phyloP scores from a whole-genome alignment of 2,113 vertebrate genomes.

The Falcunculus frontatus region DNA sequence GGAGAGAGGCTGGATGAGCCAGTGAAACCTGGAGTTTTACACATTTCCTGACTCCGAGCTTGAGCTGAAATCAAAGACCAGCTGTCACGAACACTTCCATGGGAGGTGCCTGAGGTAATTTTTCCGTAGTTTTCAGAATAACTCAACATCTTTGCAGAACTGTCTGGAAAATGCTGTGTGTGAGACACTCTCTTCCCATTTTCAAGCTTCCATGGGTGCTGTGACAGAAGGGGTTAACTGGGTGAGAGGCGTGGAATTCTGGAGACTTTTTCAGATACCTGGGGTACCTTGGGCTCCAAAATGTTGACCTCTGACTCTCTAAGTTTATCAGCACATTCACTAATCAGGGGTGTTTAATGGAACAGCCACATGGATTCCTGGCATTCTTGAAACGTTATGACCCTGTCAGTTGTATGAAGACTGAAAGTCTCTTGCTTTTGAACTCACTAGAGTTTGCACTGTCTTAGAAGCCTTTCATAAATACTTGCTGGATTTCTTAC shows the following conservation, averaged over 20 bases:
- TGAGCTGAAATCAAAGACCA: background rate
- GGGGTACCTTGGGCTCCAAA: conserved; percentile 49
- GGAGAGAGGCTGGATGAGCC: background rate
- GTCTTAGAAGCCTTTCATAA: conserved; percentile 65
- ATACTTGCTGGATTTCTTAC: conserved; percentile 63
- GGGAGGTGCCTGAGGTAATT: background rate
- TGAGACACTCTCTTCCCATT: background rate
- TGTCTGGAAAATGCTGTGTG: background rate
- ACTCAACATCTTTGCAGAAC: background rate
- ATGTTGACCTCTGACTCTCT: conserved; percentile 59
- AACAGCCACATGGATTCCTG: conserved; percentile 67
- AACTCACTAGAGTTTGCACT: conserved; percentile 54
- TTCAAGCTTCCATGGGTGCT: background rate
- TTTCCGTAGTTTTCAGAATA: background rate
- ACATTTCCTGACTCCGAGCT: background rate
- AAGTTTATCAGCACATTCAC: conserved; percentile 69
- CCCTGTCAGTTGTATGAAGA: conserved; percentile 67
- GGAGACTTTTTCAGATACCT: conserved; percentile 62
- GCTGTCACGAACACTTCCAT: background rate
- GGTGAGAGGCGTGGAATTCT: background rate
- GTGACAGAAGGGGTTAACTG: conserved; percentile 58
- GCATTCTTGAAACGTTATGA: conserved; percentile 66
- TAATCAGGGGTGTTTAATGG: conserved; percentile 73
- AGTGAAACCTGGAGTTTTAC: rapidly evolving
- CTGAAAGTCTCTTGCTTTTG: conserved; percentile 62